These are phyloP conservation scores for Dinoponera quadriceps DNA, from an alignment of 1,140 invertebrate genomes.

Conservation along the genomic window DNA sequence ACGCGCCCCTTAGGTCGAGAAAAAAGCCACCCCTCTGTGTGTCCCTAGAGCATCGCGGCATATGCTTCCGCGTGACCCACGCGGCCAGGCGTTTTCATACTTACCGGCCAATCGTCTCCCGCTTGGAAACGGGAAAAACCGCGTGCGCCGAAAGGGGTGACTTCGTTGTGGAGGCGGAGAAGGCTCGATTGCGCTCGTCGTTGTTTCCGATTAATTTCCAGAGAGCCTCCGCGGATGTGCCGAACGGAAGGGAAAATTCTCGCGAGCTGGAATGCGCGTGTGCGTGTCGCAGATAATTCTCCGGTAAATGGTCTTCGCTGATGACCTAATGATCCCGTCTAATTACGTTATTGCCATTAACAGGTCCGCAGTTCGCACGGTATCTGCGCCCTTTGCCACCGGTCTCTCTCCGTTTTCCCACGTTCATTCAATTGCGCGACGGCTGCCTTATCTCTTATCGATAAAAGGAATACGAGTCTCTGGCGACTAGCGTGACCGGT, in stretches of 20 bases:
- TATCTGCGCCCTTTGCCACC: conserved; percentile 53
- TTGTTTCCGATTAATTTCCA: background rate
- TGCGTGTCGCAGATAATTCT: background rate
- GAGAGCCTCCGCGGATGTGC: background rate
- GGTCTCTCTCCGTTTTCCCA: conserved; percentile 72
- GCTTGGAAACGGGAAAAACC: conserved; percentile 33
- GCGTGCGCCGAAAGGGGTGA: conserved; percentile 21
- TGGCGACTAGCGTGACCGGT: conserved; percentile 8
- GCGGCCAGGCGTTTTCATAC: conserved; percentile 54
- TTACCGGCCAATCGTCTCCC: conserved; percentile 53
- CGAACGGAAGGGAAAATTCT: background rate
- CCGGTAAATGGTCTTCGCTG: background rate
- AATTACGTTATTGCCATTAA: conserved; percentile 52
- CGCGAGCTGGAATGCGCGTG: too few species aligned
- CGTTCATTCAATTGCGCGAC: conserved; percentile 73
- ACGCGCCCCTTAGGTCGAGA: conserved; percentile 69
- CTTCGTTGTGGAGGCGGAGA: conserved; percentile 1
- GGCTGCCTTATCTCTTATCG: conserved; percentile 76
- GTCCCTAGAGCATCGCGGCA: conserved; percentile 68
- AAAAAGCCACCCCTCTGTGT: conserved; percentile 68
- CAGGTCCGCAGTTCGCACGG: conserved; percentile 59
- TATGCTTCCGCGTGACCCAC: conserved; percentile 63
- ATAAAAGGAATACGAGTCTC: conserved; percentile 62
- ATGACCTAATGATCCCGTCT: conserved; percentile 6
- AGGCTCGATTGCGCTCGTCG: background rate